Conservation (phyloP, 1,140 invertebrate species). For the Drosophila gunungcola region DNA sequence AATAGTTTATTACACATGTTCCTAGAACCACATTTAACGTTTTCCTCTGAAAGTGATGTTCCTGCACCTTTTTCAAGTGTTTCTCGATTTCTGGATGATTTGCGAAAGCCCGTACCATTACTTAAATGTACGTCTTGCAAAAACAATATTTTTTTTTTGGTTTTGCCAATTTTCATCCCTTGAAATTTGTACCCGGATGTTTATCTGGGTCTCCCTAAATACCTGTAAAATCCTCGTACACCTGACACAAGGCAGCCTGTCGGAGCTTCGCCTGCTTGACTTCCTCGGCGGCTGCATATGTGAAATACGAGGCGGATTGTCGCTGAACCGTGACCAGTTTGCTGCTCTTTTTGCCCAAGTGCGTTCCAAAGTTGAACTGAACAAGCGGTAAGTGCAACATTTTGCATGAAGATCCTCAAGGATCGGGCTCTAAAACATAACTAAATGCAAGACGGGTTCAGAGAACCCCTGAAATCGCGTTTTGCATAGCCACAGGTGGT, state of each 20-base stretch:
- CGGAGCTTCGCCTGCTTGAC: conserved; percentile 56
- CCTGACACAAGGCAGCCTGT: conserved; percentile 62
- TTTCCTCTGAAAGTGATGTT: conserved; percentile 16
- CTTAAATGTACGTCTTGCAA: conserved; percentile 18
- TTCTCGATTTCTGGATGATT: conserved; percentile 14
- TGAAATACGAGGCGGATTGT: conserved; percentile 64
- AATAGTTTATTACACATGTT: conserved; percentile 7
- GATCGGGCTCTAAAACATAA: conserved; percentile 63
- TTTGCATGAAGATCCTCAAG: conserved; percentile 35
- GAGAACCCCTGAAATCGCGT: conserved; percentile 2
- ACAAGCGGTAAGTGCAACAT: conserved; percentile 62
- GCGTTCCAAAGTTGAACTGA: conserved; percentile 23
- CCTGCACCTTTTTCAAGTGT: conserved; percentile 23
- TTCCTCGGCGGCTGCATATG: conserved; percentile 53
- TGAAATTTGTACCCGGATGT: conserved; percentile 11
- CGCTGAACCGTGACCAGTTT: conserved; percentile 64
- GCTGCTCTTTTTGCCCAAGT: conserved; percentile 22
- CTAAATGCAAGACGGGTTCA: conserved; percentile 31
- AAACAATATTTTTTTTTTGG: background rate
- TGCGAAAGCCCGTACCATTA: conserved; percentile 12
- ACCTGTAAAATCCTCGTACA: conserved; percentile 78
- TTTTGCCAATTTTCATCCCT: conserved; percentile 23
- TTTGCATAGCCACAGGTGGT: conserved; percentile 69
- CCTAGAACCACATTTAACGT: background rate
- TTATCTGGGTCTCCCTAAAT: conserved; percentile 17